phyloP scores from a whole-genome alignment of 2,797 vertebrate genomes.

The Rhinella marina region DNA sequence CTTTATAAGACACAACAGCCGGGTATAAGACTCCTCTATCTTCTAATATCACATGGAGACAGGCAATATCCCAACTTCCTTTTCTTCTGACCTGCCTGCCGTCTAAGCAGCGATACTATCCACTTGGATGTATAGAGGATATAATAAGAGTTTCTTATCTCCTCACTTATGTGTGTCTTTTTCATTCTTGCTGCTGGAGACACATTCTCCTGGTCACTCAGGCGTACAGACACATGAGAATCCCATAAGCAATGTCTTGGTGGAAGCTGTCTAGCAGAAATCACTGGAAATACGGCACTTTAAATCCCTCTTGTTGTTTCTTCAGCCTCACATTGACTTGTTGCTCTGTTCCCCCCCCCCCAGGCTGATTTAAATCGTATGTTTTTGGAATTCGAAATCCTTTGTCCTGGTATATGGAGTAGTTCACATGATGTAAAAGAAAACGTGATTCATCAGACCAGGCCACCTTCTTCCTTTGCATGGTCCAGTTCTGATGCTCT shows the following conservation, averaged over 20 bases:
- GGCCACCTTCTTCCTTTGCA: not conserved
- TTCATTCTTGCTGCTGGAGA: constrained; percentile 35
- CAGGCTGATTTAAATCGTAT: not conserved
- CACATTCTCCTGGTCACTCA: constrained; percentile 32
- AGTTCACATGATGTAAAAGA: too few species aligned
- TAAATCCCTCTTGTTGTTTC: not conserved
- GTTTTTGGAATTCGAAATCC: not conserved
- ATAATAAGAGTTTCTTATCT: constrained; percentile 59
- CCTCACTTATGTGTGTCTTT: constrained; percentile 41
- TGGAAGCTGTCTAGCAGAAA: constrained; percentile 31
- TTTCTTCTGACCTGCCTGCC: constrained; percentile 39
- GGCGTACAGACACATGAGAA: constrained; percentile 42
- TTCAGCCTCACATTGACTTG: not conserved
- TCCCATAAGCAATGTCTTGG: constrained; percentile 52
- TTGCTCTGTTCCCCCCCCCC: not conserved
- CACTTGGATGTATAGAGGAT: constrained; percentile 49
- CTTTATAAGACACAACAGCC: constrained; percentile 46
- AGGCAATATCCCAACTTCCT: constrained; percentile 39
- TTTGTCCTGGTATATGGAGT: too few species aligned
- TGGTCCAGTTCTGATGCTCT: not conserved
- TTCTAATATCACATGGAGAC: constrained; percentile 33
- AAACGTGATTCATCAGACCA: not conserved
- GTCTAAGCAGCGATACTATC: constrained; percentile 46
- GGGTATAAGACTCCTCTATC: constrained; percentile 30
- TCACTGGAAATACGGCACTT: not conserved